A percentile compares a stretch with the other conserved stretches of the same genome.
Conservation (phyloP, 2,113 vertebrate genomes). For the Meles meles region DNA sequence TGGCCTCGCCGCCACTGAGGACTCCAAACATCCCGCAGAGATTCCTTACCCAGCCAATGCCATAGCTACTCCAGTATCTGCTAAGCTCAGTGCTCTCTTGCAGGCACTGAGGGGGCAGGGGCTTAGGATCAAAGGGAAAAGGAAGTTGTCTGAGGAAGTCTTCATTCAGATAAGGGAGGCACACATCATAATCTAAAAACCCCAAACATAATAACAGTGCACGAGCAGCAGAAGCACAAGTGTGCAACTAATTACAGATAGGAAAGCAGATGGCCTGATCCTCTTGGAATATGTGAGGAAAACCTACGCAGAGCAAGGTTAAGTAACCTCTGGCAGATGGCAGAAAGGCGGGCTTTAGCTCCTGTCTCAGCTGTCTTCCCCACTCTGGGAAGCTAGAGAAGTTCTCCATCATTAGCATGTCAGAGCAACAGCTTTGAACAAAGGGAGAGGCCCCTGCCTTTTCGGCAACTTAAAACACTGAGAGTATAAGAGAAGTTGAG, state of each 20-base stretch:
- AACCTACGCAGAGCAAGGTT: neutral
- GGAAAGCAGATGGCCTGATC: conserved; percentile 57
- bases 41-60: neutral
- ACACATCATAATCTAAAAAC: conserved; percentile 27
- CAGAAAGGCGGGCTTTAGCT: conserved; percentile 30
- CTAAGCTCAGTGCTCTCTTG: neutral
- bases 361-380: neutral
- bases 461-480: conserved; percentile 11
- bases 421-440: conserved; percentile 15
- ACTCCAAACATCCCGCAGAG: neutral
- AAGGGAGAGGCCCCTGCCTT: neutral
- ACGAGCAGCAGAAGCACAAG: neutral
- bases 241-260: conserved; percentile 55
- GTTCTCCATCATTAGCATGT: conserved; percentile 21
- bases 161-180: neutral
- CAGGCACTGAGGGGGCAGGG: neutral
- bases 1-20: neutral
- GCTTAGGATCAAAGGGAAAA: neutral
- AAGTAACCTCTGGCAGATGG: conserved; percentile 16
- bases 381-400: neutral
- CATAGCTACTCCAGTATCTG: no score
- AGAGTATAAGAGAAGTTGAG: neutral
- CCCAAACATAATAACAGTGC: conserved; percentile 27
- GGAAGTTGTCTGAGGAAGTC: neutral
- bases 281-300: neutral